Percentiles rank a stretch among this genome's conserved stretches.
phyloP scores from a whole-genome alignment of 1,140 invertebrate species.

The Cheumatopsyche charites region DNA sequence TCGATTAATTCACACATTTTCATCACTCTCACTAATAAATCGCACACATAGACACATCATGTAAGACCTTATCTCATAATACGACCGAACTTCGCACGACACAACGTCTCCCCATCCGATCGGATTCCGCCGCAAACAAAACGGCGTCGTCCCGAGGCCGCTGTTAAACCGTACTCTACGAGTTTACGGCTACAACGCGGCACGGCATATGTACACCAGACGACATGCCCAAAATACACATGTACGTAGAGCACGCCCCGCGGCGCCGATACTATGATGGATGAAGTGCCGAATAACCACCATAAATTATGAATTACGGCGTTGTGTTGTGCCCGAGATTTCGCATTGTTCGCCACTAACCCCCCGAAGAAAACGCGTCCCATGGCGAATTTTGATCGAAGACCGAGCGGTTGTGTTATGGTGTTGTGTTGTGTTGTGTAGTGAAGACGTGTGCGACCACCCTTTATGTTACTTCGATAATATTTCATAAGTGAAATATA shows the following conservation, averaged over 20 bases:
- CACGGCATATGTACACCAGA: background rate
- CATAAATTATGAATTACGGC: constrained; percentile 45
- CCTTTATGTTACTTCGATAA: too few species aligned
- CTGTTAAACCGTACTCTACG: background rate
- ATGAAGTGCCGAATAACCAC: constrained; percentile 47
- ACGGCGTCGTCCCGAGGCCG: background rate
- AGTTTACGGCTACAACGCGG: constrained; percentile 9
- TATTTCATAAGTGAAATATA: too few species aligned
- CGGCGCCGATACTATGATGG: constrained; percentile 33
- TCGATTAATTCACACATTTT: too few species aligned
- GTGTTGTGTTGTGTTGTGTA: too few species aligned
- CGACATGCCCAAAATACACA: too few species aligned
- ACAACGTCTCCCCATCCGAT: constrained; percentile 1
- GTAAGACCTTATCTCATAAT: too few species aligned
- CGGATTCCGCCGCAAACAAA: constrained; percentile 17
- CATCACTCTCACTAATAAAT: too few species aligned
- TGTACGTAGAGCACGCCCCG: too few species aligned
- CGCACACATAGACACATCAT: too few species aligned
- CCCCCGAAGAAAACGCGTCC: constrained; percentile 6
- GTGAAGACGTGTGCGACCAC: too few species aligned
- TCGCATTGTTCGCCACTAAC: constrained; percentile 18
- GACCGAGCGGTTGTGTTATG: too few species aligned
- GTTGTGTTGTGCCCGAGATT: constrained; percentile 22
- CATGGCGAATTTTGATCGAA: constrained; percentile 23
- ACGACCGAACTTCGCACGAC: too few species aligned